Evolutionary conservation across 2,888 invertebrate species (phyloP), one percentile per base, ranked within the genome.

Genomic region (Gandaritis pyraliata): DNA sequence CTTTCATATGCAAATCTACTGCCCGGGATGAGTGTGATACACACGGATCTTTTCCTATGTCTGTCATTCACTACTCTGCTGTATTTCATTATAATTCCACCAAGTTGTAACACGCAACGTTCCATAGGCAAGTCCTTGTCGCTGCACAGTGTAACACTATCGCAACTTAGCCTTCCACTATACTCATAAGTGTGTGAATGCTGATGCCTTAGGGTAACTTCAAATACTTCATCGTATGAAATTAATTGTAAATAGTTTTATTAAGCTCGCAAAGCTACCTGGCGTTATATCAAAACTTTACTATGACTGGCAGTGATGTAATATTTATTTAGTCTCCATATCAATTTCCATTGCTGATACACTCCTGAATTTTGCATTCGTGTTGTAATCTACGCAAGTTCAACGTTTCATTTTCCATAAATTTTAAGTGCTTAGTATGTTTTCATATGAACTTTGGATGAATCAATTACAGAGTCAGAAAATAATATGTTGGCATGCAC

Each of bases 1-100:
- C 86, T 87, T 90, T 87, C 84, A 87, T 78, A 88, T 90, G 90
- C 85, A 88, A 90, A 90, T 87, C 71, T 72, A 71, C 59, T 52
- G 71, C 69, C 61, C 70, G 66, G 65, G 69, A 58, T 65, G 66
- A 60, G 23, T 12, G 18, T 10, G 56, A 23, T 63, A 69, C 68
- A 65, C 59, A 71, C 65, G 29, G 51, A 1, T 8, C 8, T n/a
- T 47, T n/a, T 33, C 10, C 33, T 33, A 8, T 33, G 33, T 29
- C n/a, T n/a, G n/a, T n/a, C n/a, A n/a, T n/a, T n/a, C n/a, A n/a
- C n/a, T n/a, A n/a, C n/a, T n/a, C n/a, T n/a, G n/a, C n/a, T n/a
- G n/a, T n/a, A n/a, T n/a, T n/a, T n/a, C n/a, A n/a, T n/a, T n/a
- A n/a, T n/a, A n/a, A n/a, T n/a, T n/a, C n/a, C n/a, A n/a, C n/a